Percentiles rank a stretch among this genome's conserved stretches.
Evolutionary conservation across 1,140 invertebrate species (phyloP).

Genomic region (Brachionus sp.): DNA sequence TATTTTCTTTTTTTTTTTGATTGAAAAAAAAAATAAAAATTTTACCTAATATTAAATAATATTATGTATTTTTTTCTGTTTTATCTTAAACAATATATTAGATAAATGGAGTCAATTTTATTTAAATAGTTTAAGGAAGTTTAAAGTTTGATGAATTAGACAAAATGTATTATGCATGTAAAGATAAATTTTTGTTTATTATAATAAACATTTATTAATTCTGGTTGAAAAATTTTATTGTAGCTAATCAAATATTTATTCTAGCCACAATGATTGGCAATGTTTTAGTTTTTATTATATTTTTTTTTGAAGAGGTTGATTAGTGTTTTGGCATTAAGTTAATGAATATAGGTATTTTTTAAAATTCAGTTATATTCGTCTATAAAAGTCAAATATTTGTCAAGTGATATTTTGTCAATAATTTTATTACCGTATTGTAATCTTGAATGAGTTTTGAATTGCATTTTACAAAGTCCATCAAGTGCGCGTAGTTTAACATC

Average conservation of each 20-base stretch:
- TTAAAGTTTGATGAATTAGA: no score
- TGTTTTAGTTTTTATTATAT: background rate
- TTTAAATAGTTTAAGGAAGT: no score
- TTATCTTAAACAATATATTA: no score
- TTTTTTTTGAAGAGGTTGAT: background rate
- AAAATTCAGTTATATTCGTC: background rate
- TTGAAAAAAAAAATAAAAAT: background rate
- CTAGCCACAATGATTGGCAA: background rate
- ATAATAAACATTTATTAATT: background rate
- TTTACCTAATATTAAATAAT: background rate
- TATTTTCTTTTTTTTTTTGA: no score
- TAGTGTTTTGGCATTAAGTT: background rate
- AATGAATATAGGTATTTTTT: background rate
- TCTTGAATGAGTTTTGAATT: background rate
- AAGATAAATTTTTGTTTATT: background rate
- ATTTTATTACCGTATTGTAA: slow-evolving; percentile 31
- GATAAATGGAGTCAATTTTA: no score
- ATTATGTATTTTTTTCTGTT: no score
- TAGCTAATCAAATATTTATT: background rate
- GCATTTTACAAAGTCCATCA: background rate
- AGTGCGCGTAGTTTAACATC: slow-evolving; percentile 23
- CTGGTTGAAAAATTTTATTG: background rate
- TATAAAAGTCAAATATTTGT: slow-evolving; percentile 17
- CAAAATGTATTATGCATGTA: no score
- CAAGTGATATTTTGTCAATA: slow-evolving; percentile 3